Base-by-base conservation (phyloP, 1,140 invertebrate genomes). In the Battus philenor region DNA sequence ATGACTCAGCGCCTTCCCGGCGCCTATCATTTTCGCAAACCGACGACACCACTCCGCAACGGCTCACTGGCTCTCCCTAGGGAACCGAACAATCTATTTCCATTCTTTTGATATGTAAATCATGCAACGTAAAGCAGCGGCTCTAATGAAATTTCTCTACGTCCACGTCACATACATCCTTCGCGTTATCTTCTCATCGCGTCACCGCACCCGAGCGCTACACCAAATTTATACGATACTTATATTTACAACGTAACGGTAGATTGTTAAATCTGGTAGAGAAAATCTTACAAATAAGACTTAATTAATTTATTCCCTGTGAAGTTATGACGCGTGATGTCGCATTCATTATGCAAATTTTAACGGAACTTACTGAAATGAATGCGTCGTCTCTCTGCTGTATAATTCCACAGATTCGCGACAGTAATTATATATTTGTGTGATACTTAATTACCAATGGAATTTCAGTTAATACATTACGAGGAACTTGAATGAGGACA, bases 1-100 rank as follows among this genome's bases (percentile, higher is more conserved):
- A 49, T 78, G 74, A 78, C 62, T 78, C 74, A 78, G 59, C 74
- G 74, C 53, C 74, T 58, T 63, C 60, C 64, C 63, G 73, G 73
- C 70, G 73, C 73, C 69, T 66, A 57, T 39, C 45, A 47, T 59
- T 50, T 64, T 58, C 52, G 60, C 64, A 47, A 62, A 54, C 57
- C 51, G 51, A 55, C 51, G 48, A 57, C 47, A 44, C 41, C 39
- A 51, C 54, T 46, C 44, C 44, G 51, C 56, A 53, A 43, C 61
- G 57, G 57, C 59, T 65, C 53, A 61, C 39, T 55, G 54, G 36
- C 34, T 31, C 54, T 69, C 67, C 67, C 67, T 34, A 56, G 59
- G 56, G 69, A 67, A 61, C 46, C 36, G 44, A 47, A 17, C 51
- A 54, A 60, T 63, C 58, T 68, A 68, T 72, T 72, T 72, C 64